Conservation (phyloP, 2,113 vertebrate species). For the Pelmatolapia mariae region DNA sequence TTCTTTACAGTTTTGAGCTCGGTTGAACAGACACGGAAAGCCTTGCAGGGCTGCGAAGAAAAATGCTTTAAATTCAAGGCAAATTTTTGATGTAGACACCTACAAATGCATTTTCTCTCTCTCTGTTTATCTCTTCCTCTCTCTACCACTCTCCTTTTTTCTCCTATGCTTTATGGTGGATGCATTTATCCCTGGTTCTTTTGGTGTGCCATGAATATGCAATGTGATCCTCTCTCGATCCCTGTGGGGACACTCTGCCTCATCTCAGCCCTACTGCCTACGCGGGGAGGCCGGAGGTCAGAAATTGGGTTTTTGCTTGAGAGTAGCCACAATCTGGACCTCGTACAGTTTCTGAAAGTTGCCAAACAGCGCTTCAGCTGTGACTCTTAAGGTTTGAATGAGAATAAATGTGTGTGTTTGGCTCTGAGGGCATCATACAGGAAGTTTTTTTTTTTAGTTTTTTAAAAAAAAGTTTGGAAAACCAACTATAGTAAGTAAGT, state of each 20-base stretch:
- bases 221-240: slow-evolving; percentile 19
- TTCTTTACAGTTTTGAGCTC: not conserved
- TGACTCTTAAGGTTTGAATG: not conserved
- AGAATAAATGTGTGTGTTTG: not conserved
- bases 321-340: not conserved
- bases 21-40: not conserved
- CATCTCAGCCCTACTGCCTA: not conserved
- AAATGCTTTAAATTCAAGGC: slow-evolving; percentile 39
- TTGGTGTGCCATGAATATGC: slow-evolving; percentile 25
- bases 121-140: not conserved
- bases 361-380: not conserved
- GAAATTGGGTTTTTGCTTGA: not conserved
- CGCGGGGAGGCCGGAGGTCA: not conserved
- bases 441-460: accelerated
- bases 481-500: not conserved
- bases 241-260: not conserved
- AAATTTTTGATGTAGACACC: slow-evolving; percentile 17
- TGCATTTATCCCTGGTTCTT: not conserved
- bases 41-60: not conserved
- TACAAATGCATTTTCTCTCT: not conserved
- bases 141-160: not conserved
- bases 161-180: not conserved
- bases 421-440: not conserved
- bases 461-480: accelerated
- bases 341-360: not conserved